Evolutionary conservation across 1,140 invertebrate genomes (phyloP).

Genomic region (Drosophila paulistorum): DNA sequence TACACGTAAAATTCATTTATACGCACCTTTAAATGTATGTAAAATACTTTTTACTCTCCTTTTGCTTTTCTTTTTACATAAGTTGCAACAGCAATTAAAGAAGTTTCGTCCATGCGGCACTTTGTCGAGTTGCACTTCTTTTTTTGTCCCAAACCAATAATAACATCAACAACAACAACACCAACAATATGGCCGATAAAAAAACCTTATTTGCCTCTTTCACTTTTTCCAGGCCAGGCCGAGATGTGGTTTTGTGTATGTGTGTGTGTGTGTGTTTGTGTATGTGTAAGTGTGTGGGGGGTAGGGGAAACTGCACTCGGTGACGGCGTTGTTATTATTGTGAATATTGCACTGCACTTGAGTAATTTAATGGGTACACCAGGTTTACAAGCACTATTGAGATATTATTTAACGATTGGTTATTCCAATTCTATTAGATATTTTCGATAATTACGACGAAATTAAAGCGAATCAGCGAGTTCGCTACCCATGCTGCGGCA

Average conservation of each 20-base stretch:
- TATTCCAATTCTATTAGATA: constrained; percentile 43
- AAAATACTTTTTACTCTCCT: constrained; percentile 45
- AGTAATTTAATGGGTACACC: constrained; percentile 32
- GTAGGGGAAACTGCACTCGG: constrained; percentile 33
- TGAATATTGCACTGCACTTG: constrained; percentile 56
- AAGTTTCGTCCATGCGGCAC: constrained; percentile 26
- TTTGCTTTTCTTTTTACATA: constrained; percentile 46
- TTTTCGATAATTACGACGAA: constrained; percentile 60
- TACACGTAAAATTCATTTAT: not conserved
- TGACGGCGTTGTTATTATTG: constrained; percentile 41
- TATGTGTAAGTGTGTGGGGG: not conserved
- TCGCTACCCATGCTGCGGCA: constrained; percentile 76
- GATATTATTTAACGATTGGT: constrained; percentile 5
- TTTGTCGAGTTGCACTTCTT: constrained; percentile 54
- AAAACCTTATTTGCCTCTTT: constrained; percentile 66
- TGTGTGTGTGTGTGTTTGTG: constrained; percentile 6
- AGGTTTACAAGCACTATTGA: constrained; percentile 15
- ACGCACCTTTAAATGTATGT: constrained; percentile 54
- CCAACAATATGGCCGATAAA: constrained; percentile 66
- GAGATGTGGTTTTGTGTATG: constrained; percentile 24
- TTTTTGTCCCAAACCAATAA: constrained; percentile 56
- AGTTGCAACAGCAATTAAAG: constrained; percentile 19
- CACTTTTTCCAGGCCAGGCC: constrained; percentile 77
- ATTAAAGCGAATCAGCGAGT: constrained; percentile 66
- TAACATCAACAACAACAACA: constrained; percentile 54